Conservation (phyloP, 2,797 vertebrate genomes). For the Phyllotis vaccarum region DNA sequence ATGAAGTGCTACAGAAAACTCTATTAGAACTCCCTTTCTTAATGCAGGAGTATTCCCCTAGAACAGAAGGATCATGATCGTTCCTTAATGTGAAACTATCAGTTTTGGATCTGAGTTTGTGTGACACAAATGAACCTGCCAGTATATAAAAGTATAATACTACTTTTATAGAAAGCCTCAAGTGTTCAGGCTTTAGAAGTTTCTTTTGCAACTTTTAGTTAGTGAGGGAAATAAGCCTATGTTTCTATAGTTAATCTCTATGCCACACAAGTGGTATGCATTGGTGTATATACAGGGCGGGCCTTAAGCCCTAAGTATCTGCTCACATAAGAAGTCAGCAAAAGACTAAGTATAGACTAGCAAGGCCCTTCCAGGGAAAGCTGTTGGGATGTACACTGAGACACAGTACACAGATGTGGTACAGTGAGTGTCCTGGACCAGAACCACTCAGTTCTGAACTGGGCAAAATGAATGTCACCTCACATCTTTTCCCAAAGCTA, state of each 20-base stretch:
- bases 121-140: conserved; percentile 8
- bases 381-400: neutral
- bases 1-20: conserved; percentile 54
- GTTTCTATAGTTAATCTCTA: conserved; percentile 36
- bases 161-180: conserved; percentile 17
- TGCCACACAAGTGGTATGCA: neutral
- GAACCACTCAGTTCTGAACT: neutral
- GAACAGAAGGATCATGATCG: neutral
- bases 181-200: conserved; percentile 22
- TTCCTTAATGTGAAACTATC: conserved; percentile 10
- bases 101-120: conserved; percentile 13
- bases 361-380: neutral
- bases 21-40: conserved; percentile 30
- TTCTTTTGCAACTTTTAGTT: neutral
- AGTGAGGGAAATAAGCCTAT: neutral
- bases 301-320: neutral
- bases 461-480: neutral
- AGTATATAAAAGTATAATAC: neutral
- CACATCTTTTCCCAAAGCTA: neutral
- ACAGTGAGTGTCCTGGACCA: neutral
- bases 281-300: neutral
- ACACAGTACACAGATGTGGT: neutral
- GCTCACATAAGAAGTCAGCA: neutral
- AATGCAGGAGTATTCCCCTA: neutral
- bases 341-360: neutral